Evolutionary conservation across 2,888 invertebrate genomes (phyloP).

Genomic region (Idaea straminata): DNA sequence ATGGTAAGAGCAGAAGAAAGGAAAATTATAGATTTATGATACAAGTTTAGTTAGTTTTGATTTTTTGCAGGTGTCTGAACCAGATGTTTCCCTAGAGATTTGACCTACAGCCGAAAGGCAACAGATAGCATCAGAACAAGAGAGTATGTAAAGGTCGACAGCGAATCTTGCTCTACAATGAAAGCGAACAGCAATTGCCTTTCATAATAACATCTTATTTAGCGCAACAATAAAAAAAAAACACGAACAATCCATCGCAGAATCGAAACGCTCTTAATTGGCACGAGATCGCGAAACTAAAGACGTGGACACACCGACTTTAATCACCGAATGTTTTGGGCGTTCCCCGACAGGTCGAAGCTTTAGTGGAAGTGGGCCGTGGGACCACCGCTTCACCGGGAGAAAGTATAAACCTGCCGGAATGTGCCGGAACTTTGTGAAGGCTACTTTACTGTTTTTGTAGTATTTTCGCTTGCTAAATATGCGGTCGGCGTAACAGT

Average conservation of each 20-base stretch:
- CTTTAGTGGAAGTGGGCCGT: constrained; percentile 65
- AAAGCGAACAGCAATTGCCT: constrained; percentile 25
- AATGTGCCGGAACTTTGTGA: constrained; percentile 61
- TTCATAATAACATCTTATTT: constrained; percentile 35
- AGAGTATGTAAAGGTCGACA: constrained; percentile 23
- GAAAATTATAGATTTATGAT: background rate
- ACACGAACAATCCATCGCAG: constrained; percentile 31
- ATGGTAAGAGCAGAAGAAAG: too few relatives aligned
- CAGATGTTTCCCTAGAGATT: background rate
- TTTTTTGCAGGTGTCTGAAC: background rate
- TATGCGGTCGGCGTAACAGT: constrained; percentile 41
- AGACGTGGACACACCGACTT: constrained; percentile 55
- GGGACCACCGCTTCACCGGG: constrained; percentile 67
- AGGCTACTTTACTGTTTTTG: constrained; percentile 55
- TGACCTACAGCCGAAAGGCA: background rate
- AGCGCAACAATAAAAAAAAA: constrained; percentile 36
- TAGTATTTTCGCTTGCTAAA: constrained; percentile 51
- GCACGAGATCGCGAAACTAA: constrained; percentile 65
- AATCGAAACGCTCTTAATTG: constrained; percentile 50
- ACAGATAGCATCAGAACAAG: constrained; percentile 5
- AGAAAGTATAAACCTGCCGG: constrained; percentile 61
- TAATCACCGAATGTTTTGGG: constrained; percentile 72
- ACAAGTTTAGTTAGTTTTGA: background rate
- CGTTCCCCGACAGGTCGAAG: constrained; percentile 65
- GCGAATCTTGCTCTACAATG: constrained; percentile 15